These are phyloP conservation scores for Pandemis heparana DNA, from an alignment of 2,888 invertebrate genomes.

Conservation along the genomic window DNA sequence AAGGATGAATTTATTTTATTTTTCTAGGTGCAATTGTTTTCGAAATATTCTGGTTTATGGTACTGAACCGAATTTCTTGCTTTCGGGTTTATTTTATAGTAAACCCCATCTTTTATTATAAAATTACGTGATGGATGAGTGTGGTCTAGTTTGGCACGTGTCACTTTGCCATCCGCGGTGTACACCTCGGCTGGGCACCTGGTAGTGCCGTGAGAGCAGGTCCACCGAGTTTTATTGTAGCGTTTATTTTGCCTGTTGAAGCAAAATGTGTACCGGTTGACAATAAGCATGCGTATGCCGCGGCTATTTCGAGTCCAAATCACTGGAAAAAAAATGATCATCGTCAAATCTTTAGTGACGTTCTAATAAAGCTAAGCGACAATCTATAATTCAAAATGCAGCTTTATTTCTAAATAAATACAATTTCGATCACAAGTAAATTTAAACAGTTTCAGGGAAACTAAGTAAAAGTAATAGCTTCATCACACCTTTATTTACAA, in stretches of 20 bases:
- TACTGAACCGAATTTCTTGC: too few species aligned
- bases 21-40: too few species aligned
- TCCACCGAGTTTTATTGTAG: not conserved
- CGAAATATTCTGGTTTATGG: too few species aligned
- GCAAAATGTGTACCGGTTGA: constrained; percentile 44
- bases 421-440: too few species aligned
- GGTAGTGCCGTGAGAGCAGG: not conserved
- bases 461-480: too few species aligned
- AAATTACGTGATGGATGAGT: constrained; percentile 33
- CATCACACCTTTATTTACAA: too few species aligned
- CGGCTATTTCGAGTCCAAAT: constrained; percentile 5
- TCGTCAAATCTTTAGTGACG: too few species aligned
- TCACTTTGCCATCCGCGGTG: constrained; percentile 15
- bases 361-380: too few species aligned
- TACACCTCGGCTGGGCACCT: constrained; percentile 10
- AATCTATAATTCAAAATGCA: too few species aligned
- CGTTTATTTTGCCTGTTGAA: not conserved
- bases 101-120: constrained; percentile 27
- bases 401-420: too few species aligned
- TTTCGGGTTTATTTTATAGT: not conserved
- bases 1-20: too few species aligned
- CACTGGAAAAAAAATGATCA: not conserved
- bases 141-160: constrained; percentile 19
- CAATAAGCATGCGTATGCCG: not conserved
- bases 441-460: too few species aligned